Conservation (phyloP, 2,113 vertebrate genomes). For the cat (Felis catus) region F.catus_Fca126_mat1.0 CM031412.1:3994501-3995000, state of each 20-base stretch:
- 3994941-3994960: neutral
- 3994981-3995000: neutral
- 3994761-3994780: neutral
- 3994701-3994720: neutral
- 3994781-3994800: neutral
- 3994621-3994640: neutral
- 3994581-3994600: neutral
- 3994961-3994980: neutral
- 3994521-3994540: neutral
- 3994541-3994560: neutral
- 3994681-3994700: neutral
- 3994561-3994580: neutral
- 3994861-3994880: neutral
- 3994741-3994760: neutral
- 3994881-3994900: fast-evolving
- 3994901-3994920: no score
- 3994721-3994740: neutral
- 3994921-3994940: neutral
- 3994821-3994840: neutral
- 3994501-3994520: neutral
- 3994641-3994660: neutral
- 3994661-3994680: neutral
- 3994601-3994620: neutral
- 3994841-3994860: neutral
- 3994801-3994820: neutral